These are phyloP conservation scores for Cataglyphis albicans DNA, from an alignment of 2,888 invertebrate genomes.

Conservation along the genomic window DNA sequence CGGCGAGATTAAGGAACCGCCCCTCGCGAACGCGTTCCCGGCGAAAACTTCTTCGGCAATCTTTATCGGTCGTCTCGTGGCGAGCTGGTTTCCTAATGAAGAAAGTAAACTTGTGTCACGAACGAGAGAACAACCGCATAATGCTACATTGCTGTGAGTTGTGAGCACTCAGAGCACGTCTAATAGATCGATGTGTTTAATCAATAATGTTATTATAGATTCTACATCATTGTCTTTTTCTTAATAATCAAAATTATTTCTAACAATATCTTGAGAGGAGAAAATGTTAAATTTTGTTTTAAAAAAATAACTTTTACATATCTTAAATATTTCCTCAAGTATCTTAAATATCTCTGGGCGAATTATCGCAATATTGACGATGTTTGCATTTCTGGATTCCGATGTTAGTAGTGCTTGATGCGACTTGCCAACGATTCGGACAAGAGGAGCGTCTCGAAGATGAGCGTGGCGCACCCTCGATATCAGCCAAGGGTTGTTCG, in stretches of 20 bases:
- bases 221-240: neutral
- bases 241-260: neutral
- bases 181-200: neutral
- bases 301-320: neutral
- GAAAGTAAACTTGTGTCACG: conserved; percentile 39
- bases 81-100: conserved; percentile 40
- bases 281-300: neutral
- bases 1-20: conserved; percentile 76
- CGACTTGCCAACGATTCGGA: conserved; percentile 32
- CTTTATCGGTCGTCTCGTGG: conserved; percentile 59
- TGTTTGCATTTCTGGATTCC: conserved; percentile 61
- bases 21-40: conserved; percentile 35
- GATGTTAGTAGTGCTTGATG: conserved; percentile 47
- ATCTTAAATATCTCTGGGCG: neutral
- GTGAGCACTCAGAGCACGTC: neutral
- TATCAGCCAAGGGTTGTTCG: conserved; percentile 70
- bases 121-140: neutral
- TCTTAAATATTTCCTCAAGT: neutral
- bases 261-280: neutral
- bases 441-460: conserved; percentile 39
- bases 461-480: conserved; percentile 52
- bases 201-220: neutral
- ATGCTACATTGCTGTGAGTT: neutral
- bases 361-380: conserved; percentile 12
- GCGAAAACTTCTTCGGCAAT: conserved; percentile 61